These are phyloP conservation scores for Metalampra italica DNA, from an alignment of 2,888 invertebrate genomes.

Conservation along the genomic window DNA sequence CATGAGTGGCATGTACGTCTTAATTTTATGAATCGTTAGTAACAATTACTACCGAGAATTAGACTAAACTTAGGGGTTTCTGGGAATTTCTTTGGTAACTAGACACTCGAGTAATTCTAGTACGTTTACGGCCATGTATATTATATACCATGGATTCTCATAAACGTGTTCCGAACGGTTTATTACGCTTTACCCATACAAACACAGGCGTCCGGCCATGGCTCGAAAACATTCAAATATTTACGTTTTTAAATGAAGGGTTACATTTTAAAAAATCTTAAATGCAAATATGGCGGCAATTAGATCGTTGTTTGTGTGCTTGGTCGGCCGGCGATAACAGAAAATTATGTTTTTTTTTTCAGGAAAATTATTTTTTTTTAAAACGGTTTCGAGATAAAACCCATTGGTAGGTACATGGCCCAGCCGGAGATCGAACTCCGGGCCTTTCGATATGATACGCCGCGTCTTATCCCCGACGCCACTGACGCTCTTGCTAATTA, in stretches of 20 bases:
- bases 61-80: too few species aligned
- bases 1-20: too few species aligned
- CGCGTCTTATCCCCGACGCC: too few species aligned
- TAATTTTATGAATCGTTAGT: too few species aligned
- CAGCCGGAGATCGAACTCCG: too few species aligned
- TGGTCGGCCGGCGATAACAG: neutral
- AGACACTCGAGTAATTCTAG: neutral
- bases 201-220: constrained; percentile 24
- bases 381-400: too few species aligned
- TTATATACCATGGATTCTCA: constrained; percentile 12
- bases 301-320: neutral
- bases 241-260: constrained; percentile 15
- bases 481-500: too few species aligned
- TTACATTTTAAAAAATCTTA: neutral
- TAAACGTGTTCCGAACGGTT: constrained; percentile 1
- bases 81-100: neutral
- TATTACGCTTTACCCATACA: constrained; percentile 6
- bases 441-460: too few species aligned
- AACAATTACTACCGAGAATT: too few species aligned
- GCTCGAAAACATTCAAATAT: constrained; percentile 26
- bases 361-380: neutral
- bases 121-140: constrained; percentile 6
- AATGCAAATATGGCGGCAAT: neutral
- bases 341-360: neutral
- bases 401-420: too few species aligned